phyloP scores from a whole-genome alignment of 1,140 invertebrate species.

The Zaprionus davidi region DNA sequence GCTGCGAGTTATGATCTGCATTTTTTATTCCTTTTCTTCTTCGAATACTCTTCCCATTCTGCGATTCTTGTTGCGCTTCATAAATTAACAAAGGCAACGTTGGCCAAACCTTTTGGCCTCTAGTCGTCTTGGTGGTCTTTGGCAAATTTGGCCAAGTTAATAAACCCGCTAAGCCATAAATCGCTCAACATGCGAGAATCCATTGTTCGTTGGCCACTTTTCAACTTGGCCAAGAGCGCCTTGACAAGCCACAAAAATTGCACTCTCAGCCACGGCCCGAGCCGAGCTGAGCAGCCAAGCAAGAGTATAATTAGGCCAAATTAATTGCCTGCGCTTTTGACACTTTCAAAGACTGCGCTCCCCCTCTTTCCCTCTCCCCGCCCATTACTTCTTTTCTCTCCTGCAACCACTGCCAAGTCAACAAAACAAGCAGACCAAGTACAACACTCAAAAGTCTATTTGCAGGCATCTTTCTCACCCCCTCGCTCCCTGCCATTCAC shows the following conservation, averaged over 20 bases:
- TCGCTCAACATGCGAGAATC: constrained; percentile 67
- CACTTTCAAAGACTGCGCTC: constrained; percentile 70
- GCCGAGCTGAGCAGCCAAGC: constrained; percentile 57
- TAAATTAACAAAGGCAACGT: constrained; percentile 24
- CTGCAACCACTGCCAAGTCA: constrained; percentile 46
- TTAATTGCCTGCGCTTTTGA: constrained; percentile 82
- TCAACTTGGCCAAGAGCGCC: constrained; percentile 36
- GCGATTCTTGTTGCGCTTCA: background rate
- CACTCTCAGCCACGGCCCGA: constrained; percentile 39
- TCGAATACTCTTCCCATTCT: background rate
- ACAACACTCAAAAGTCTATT: constrained; percentile 81
- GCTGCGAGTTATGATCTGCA: background rate
- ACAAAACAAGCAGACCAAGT: constrained; percentile 67
- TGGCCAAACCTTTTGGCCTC: background rate
- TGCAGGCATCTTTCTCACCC: constrained; percentile 46
- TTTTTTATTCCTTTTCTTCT: background rate
- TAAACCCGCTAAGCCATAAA: constrained; percentile 66
- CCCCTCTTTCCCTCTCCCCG: constrained; percentile 14
- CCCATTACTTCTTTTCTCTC: background rate
- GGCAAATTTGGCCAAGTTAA: constrained; percentile 36
- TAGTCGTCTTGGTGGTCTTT: constrained; percentile 12
- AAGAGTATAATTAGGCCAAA: constrained; percentile 79
- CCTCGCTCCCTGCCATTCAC: background rate
- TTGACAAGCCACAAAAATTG: constrained; percentile 71
- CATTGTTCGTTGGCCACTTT: constrained; percentile 61